phyloP scores from a whole-genome alignment of 53 echinoderm and acorn worm genomes.

The Henricia sp. region DNA sequence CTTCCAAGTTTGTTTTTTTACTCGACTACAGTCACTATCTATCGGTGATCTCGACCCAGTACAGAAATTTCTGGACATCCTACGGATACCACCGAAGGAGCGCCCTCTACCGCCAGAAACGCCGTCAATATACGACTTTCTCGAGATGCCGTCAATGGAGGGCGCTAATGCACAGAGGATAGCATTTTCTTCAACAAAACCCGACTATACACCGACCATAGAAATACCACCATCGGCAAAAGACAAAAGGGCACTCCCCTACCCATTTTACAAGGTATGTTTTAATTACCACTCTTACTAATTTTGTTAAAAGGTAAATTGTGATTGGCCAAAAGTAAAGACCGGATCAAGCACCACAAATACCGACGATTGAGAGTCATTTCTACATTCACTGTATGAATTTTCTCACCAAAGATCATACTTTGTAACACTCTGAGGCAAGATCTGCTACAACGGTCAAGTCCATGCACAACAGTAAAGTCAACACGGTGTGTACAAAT shows the following conservation, averaged over 20 bases:
- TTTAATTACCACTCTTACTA: too few relatives aligned
- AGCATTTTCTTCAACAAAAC: conserved; percentile 53
- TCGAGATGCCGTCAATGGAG: conserved; percentile 65
- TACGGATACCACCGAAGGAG: conserved; percentile 44
- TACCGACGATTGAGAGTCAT: too few relatives aligned
- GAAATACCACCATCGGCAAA: not conserved
- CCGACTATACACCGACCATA: conserved; percentile 20
- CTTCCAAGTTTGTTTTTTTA: too few relatives aligned
- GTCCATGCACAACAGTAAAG: too few relatives aligned
- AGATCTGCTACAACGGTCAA: too few relatives aligned
- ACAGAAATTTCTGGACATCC: conserved; percentile 53
- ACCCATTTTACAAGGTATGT: conserved; percentile 48
- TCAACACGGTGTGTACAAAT: too few relatives aligned
- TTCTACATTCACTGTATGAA: too few relatives aligned
- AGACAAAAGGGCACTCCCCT: conserved; percentile 3
- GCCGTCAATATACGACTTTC: conserved; percentile 54
- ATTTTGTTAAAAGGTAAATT: too few relatives aligned
- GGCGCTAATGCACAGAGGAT: conserved; percentile 55
- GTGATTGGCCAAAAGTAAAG: too few relatives aligned
- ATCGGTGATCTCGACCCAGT: not conserved
- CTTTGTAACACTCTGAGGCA: too few relatives aligned
- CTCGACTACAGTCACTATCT: not conserved
- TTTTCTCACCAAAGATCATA: too few relatives aligned
- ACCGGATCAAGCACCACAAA: too few relatives aligned
- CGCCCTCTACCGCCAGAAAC: conserved; percentile 56